Evolutionary conservation across 2,888 invertebrate species (phyloP), one percentile per base, ranked within the genome.

Genomic region (Morpho deidamia): DNA sequence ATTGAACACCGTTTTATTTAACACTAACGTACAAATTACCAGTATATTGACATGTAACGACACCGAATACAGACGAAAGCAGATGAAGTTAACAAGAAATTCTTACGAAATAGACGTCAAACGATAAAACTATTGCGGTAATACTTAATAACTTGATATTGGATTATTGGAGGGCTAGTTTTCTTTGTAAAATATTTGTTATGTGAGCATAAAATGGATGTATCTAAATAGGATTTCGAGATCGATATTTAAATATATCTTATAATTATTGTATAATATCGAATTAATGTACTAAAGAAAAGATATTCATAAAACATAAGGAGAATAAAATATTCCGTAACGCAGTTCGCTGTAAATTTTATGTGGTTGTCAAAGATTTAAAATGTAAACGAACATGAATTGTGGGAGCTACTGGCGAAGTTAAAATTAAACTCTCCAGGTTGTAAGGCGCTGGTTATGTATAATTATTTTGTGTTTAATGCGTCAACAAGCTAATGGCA

Each of bases 1-100:
- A 88, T 88, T 86, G 85, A 84, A 84, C 84, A 84, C 87, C 82
- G 88, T 87, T 88, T 86, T 85, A 83, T 87, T 89, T 88, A 89
- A 84, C 88, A 87, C 85, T 67, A 74, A 75, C 79, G 71, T 78
- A 79, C 87, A 85, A 89, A 88, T 87, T 86, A 77, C 78, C 55
- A 62, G 62, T 63, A 60, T 67, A 78, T 82, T 81, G 79, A 82
- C 84, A 78, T 74, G 78, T 76, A 76, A 74, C 76, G 78, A 81
- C 78, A 75, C 70, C 67, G 66, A 69, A 66, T 70, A 71, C 67
- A 71, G 70, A 67, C 67, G 66, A 69, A 66, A 70, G 71, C 67
- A 71, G 70, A 67, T 71, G 69, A 69, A 68, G 70, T 69, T 67
- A 66, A 71, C 73, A 59, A 73, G 66, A 72, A 59, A 72, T 66